Base-by-base conservation (phyloP, 2,113 vertebrate species). In the Pedionomus torquatus region DNA sequence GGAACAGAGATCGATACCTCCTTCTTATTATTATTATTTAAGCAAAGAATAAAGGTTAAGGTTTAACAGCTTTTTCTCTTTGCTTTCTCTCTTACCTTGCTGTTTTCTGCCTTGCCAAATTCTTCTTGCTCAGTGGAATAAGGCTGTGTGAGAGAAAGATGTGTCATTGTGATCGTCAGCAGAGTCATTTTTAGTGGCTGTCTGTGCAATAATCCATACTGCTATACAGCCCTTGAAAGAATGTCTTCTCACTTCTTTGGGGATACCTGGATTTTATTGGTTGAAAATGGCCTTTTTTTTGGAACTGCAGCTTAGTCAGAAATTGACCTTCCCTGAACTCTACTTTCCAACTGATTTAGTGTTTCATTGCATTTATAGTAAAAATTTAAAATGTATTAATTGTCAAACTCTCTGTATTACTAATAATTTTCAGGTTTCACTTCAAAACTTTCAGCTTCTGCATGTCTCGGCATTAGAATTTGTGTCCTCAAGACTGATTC, bases 401-500 rank as follows among this genome's bases (percentile, higher is more conserved):
- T n/a, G 23, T n/a, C 23, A 24, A 86, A 39, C 2, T 30, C 21
- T 23, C 18, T 19, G 10, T 17, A 20, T 35, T 61, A 30, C 4
- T 24, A 19, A 49, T 39, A 30, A 24, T 30, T 57, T 48, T 46
- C 48, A 60, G 11, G 13, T n/a, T 87, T 77, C 69, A 16, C 13
- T 76, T 16, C 28, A 48, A 31, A 89, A 33, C 5, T 28, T 48
- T 16, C 35, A 55, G 18, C 13, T 18, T 79, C 37, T 54, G 3
- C 4, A 2, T 13, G 2, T 52, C 37, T 37, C 5, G 10, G 11
- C 3, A 21, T 52, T 17, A 31, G 44, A 44, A 3, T 4, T 39
- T 30, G 20, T 16, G 9, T 28, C 37, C 24, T 71, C 23, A 39
- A 21, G 19, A 24, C 17, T 25, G 14, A 23, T 7, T 52, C 58